Base-by-base conservation (phyloP, 2,888 invertebrate species). In the Petrophora chlorosata region DNA sequence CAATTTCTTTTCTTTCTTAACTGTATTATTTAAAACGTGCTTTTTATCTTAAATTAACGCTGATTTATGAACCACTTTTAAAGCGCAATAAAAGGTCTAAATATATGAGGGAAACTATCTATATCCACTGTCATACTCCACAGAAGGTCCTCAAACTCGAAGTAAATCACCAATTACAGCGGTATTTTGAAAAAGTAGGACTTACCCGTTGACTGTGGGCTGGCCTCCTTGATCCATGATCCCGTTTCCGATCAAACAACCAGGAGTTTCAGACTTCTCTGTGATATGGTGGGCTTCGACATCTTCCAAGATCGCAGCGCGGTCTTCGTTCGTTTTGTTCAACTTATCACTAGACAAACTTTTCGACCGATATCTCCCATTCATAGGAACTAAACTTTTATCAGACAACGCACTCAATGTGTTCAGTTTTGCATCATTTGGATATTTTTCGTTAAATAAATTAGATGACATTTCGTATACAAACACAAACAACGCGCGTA, bases 281-380 rank as follows among this genome's bases (percentile, higher is more conserved):
- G 88, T 70, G 42, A 88, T 63, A 65, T 88, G 79, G 38, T 88
- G 79, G 14, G 76, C 81, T 52, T 90, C 90, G 9, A 84, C 78
- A 78, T 90, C 88, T 57, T 87, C 85, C 63, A 90, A 63, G 43
- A 90, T 90, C 17, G 89, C 90, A 4, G 87, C 83, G 7, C 88
- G 79, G 64, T 90, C 90, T 38, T 82, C 84, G 59, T 87, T 86
- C 10, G 75, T 71, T 66, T 86, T 80, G 59, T 85, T 88, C 65
- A 90, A 83, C 73, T 90, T 90, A 80, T 90, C 90, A 85, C 87
- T 85, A 25, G 90, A 89, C 61, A 90, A 79, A 84, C 90, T 90
- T 57, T 84, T 89, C 23, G 89, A 87, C 47, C 86, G 76, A 62
- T 85, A 87, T 64, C 86, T 76, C 33, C 73, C 77, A 54, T 82